Percentiles rank a stretch among this genome's conserved stretches.
Conservation (phyloP, 2,888 invertebrate genomes). For the Petrophora chlorosata region DNA sequence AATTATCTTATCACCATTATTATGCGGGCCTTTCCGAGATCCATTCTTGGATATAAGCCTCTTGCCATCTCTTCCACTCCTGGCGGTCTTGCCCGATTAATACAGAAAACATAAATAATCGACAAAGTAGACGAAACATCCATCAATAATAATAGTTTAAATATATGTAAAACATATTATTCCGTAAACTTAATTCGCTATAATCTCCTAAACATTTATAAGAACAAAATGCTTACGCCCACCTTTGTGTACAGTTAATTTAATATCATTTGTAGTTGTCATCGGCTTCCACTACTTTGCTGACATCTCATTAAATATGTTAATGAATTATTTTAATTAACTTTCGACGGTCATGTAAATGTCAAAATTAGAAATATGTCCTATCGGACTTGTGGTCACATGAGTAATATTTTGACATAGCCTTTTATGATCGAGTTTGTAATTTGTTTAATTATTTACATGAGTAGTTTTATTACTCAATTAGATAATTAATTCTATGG, state of each 20-base stretch:
- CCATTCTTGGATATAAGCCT: no score
- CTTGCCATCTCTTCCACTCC: no score
- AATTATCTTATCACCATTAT: no score
- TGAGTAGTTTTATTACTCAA: constrained; percentile 13
- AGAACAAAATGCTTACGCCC: constrained; percentile 59
- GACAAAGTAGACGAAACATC: neutral
- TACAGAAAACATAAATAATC: no score
- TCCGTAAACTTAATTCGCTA: constrained; percentile 9
- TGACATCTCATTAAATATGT: constrained; percentile 78
- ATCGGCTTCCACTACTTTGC: constrained; percentile 65
- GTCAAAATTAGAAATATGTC: constrained; percentile 67
- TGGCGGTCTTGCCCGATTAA: no score
- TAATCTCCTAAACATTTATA: constrained; percentile 50
- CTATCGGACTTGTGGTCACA: constrained; percentile 47
- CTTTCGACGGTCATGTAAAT: constrained; percentile 66
- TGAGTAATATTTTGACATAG: constrained; percentile 53
- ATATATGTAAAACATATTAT: constrained; percentile 11
- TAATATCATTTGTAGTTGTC: constrained; percentile 78
- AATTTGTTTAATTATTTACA: constrained; percentile 20
- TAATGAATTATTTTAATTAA: constrained; percentile 74
- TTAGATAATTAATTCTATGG: constrained; percentile 18
- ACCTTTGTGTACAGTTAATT: constrained; percentile 71
- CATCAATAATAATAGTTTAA: constrained; percentile 1
- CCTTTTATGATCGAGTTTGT: constrained; percentile 39
- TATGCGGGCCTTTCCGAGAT: no score